A percentile compares a stretch with the other conserved stretches of the same genome.
These are phyloP conservation scores for Pseudomyrmex cubaensis DNA, from an alignment of 1,140 invertebrate species.

Conservation along the genomic window DNA sequence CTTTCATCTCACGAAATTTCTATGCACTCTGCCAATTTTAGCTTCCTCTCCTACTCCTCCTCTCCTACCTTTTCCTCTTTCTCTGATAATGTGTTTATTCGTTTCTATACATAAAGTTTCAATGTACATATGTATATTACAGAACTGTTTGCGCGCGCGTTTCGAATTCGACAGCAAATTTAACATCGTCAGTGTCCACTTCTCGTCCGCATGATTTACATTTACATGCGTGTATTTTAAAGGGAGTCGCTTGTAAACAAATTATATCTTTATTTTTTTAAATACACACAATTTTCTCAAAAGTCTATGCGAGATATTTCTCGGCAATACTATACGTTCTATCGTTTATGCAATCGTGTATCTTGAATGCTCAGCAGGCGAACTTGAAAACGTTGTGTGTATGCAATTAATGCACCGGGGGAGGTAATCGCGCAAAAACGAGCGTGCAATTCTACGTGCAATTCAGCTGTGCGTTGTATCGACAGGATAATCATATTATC, in stretches of 20 bases:
- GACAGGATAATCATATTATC: slow-evolving; percentile 62
- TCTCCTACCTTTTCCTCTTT: no score
- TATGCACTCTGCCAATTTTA: neutral
- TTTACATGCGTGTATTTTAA: no score
- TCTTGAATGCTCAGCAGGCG: slow-evolving; percentile 2
- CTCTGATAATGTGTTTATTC: no score
- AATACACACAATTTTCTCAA: no score
- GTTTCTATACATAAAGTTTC: neutral
- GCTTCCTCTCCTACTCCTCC: neutral
- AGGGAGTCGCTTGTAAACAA: no score
- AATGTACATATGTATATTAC: no score
- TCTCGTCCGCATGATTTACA: no score
- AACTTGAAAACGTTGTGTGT: neutral
- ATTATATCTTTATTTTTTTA: no score
- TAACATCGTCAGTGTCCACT: neutral
- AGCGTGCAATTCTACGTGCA: slow-evolving; percentile 1
- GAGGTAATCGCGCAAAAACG: slow-evolving; percentile 59
- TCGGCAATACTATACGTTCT: neutral
- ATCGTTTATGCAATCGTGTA: slow-evolving; percentile 7
- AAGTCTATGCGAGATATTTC: no score
- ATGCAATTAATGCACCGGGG: slow-evolving; percentile 45
- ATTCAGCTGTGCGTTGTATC: slow-evolving; percentile 17
- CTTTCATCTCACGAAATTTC: slow-evolving; percentile 11
- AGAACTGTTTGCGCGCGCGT: neutral
- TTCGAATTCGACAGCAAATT: neutral